Evolutionary conservation across 2,797 vertebrate species (phyloP).

Genomic region (Leptodactylus fallax): DNA sequence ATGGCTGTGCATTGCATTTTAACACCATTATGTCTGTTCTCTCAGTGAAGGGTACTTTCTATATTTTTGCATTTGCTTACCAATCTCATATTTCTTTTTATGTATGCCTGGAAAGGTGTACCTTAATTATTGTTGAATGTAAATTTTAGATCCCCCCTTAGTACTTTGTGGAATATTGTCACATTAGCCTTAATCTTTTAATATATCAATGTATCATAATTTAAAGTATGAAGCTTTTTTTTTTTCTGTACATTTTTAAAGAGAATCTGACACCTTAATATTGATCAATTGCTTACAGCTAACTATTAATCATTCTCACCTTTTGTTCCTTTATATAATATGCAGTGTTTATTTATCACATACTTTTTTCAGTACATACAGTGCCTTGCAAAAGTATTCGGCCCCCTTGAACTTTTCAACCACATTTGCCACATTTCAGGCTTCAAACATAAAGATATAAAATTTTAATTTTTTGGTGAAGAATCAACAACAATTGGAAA

Average conservation of each 20-base stretch:
- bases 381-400: no score
- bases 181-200: background rate
- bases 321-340: background rate
- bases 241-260: no score
- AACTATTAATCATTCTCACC: background rate
- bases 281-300: background rate
- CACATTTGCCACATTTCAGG: no score
- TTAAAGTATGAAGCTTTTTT: background rate
- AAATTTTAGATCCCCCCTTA: background rate
- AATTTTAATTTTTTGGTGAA: no score
- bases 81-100: background rate
- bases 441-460: no score
- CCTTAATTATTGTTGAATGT: background rate
- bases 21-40: background rate
- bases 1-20: background rate
- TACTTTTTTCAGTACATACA: background rate
- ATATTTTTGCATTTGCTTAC: background rate
- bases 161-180: background rate
- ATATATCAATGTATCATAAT: background rate
- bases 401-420: no score
- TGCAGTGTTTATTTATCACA: background rate
- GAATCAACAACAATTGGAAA: no score
- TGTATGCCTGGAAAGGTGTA: background rate
- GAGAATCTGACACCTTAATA: no score
- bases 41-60: background rate